Conservation (phyloP, 2,888 invertebrate genomes). For the Parnassius glacialis region DNA sequence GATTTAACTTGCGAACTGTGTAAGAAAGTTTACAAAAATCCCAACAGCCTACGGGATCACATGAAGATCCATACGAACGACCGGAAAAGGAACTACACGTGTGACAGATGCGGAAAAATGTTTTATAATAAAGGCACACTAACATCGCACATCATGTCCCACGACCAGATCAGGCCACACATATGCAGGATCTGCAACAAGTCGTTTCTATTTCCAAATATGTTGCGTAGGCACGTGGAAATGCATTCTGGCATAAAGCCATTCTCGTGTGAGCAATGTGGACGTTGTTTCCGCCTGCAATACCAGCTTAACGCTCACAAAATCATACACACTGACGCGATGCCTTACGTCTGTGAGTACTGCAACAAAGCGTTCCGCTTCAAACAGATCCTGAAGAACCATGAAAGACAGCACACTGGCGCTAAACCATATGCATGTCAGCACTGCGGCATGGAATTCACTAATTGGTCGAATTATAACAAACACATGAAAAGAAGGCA, state of each 20-base stretch:
- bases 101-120: conserved; percentile 71
- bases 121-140: conserved; percentile 71
- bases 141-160: conserved; percentile 68
- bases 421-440: conserved; percentile 87
- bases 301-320: conserved; percentile 87
- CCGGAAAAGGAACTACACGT: conserved; percentile 65
- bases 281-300: conserved; percentile 80
- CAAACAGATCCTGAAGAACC: conserved; percentile 87
- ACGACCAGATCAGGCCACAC: conserved; percentile 65
- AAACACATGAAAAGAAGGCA: conserved; percentile 90
- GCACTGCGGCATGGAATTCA: conserved; percentile 86
- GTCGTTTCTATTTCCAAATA: conserved; percentile 67
- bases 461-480: conserved; percentile 91
- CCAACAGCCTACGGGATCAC: conserved; percentile 70
- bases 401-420: conserved; percentile 86
- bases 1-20: conserved; percentile 66
- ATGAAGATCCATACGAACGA: conserved; percentile 82
- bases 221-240: conserved; percentile 67
- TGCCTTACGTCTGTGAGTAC: conserved; percentile 88
- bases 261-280: conserved; percentile 69
- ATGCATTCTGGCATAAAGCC: conserved; percentile 72
- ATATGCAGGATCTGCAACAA: conserved; percentile 68
- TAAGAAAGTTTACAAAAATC: conserved; percentile 63
- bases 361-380: conserved; percentile 89
- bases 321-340: conserved; percentile 88